Conservation (phyloP, 2,113 vertebrate species). For the Xiphophorus maculatus region DNA sequence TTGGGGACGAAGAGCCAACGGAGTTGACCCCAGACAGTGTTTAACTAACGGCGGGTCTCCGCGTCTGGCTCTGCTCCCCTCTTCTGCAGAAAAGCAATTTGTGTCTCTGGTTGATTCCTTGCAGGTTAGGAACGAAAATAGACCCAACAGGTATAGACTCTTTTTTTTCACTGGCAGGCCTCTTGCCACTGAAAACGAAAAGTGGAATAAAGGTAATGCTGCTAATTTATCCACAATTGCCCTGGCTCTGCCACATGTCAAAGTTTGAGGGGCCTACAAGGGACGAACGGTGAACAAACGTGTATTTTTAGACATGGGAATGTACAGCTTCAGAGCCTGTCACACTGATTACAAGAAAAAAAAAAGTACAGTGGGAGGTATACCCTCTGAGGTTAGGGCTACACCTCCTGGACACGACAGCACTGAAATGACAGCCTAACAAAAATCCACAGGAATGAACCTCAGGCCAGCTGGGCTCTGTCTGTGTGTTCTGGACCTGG, state of each 20-base stretch:
- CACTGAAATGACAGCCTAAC: constrained; percentile 73
- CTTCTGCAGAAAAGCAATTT: no score
- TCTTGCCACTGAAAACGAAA: neutral
- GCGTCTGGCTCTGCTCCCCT: no score
- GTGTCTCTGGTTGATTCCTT: no score
- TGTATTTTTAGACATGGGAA: constrained; percentile 61
- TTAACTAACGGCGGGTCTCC: no score
- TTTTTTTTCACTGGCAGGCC: neutral
- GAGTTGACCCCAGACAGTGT: no score
- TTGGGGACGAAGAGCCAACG: no score
- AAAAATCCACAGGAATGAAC: constrained; percentile 75
- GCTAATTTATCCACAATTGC: constrained; percentile 8
- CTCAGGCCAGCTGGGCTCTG: constrained; percentile 53
- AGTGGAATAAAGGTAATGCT: neutral
- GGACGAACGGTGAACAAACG: constrained; percentile 13
- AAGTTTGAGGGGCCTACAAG: constrained; percentile 7
- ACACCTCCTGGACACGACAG: constrained; percentile 59
- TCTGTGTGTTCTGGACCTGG: constrained; percentile 36
- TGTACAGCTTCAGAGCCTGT: constrained; percentile 55
- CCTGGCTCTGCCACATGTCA: constrained; percentile 52
- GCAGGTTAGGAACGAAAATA: no score
- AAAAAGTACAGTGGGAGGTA: constrained; percentile 64
- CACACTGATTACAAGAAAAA: constrained; percentile 63
- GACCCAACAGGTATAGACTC: neutral
- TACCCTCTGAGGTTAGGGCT: constrained; percentile 62